Conservation (phyloP, 35 echinoderm and acorn worm genomes). For the Holothuria glaberrima region DNA sequence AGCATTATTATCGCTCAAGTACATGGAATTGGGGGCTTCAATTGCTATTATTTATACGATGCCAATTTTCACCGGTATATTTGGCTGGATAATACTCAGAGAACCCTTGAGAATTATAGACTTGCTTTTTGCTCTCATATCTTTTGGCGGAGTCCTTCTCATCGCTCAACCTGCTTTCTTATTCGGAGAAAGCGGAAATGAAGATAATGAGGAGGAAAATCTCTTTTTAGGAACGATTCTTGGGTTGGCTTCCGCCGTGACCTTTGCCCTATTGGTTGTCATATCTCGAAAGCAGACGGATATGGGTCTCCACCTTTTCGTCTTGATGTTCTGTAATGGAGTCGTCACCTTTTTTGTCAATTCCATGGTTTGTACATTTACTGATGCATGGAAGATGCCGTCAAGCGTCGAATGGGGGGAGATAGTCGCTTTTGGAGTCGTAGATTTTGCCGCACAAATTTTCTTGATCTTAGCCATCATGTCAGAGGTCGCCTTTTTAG, state of each 20-base stretch:
- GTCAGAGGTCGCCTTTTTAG: constrained; percentile 15
- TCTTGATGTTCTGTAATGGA: constrained; percentile 33
- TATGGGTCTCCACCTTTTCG: constrained; percentile 15
- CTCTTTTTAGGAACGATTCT: constrained; percentile 9
- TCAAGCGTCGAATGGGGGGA: neutral
- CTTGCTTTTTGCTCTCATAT: constrained; percentile 8
- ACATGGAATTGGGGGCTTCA: constrained; percentile 10
- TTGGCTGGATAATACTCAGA: constrained; percentile 39
- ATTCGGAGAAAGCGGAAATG: constrained; percentile 11
- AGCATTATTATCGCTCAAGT: constrained; percentile 12
- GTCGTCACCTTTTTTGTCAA: neutral
- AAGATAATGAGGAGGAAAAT: constrained; percentile 6
- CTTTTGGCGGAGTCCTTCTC: constrained; percentile 23
- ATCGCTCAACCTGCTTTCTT: constrained; percentile 42
- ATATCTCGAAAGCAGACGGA: constrained; percentile 29
- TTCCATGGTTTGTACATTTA: neutral
- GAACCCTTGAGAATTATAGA: constrained; percentile 38
- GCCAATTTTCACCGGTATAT: constrained; percentile 54
- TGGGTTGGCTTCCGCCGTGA: constrained; percentile 10
- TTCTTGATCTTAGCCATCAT: neutral
- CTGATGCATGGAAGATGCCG: constrained; percentile 18
- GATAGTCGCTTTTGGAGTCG: neutral
- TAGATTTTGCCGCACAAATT: constrained; percentile 14
- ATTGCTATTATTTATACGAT: constrained; percentile 44
- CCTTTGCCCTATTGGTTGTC: constrained; percentile 16